Evolutionary conservation across 2,888 invertebrate species (phyloP).

Genomic region (Dynastes grantii): DNA sequence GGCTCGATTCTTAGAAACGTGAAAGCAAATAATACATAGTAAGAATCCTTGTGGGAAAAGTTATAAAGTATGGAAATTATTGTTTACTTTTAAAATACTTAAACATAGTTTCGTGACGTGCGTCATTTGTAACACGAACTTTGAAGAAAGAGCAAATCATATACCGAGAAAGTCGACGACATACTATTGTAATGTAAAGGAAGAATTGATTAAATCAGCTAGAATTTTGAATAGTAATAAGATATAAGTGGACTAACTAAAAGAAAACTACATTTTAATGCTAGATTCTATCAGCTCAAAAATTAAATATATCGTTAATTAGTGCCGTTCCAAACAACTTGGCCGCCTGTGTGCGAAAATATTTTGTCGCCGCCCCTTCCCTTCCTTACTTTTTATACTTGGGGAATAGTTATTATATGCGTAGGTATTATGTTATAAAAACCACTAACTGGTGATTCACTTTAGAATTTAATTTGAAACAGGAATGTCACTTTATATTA

Average conservation of each 20-base stretch:
- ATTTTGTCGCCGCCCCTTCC: too few species aligned
- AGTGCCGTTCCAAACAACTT: too few species aligned
- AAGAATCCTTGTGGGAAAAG: conserved; percentile 39
- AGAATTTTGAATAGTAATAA: background rate
- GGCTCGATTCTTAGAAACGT: conserved; percentile 33
- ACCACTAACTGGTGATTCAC: too few species aligned
- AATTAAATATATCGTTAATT: too few species aligned
- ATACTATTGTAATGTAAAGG: background rate
- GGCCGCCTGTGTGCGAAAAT: too few species aligned
- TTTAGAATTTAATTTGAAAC: too few species aligned
- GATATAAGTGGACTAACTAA: background rate
- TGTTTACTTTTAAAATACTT: conserved; percentile 43
- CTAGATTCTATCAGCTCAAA: too few species aligned
- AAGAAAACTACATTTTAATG: background rate
- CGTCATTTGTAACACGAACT: conserved; percentile 42
- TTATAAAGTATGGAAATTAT: conserved; percentile 46
- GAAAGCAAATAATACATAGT: conserved; percentile 35
- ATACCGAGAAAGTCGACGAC: background rate
- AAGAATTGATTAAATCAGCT: too few species aligned
- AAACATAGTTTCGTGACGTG: conserved; percentile 27
- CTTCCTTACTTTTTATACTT: too few species aligned
- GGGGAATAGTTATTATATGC: too few species aligned
- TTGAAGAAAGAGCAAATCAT: conserved; percentile 11
- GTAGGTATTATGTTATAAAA: too few species aligned
- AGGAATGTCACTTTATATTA: too few species aligned